Evolutionary conservation across 2,797 vertebrate genomes (phyloP), one percentile per base, ranked within the genome.

Genomic region (Melanogrammus aeglefinus): DNA sequence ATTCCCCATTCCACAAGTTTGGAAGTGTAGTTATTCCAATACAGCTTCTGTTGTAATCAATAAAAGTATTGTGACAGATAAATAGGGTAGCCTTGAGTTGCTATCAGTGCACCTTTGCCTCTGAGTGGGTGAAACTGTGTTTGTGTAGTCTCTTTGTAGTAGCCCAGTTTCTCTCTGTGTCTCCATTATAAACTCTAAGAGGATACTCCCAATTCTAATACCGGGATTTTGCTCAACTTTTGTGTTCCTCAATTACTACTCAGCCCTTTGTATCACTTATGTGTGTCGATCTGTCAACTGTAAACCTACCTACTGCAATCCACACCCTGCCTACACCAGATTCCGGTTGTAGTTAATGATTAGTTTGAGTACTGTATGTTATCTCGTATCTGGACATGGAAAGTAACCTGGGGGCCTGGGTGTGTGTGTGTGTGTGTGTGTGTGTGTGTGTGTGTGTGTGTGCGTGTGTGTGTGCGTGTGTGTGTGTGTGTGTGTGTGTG

Each of bases 391-490:
- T 63, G 57, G 57, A 63, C 57, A 8, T 63, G 57, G 57, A 24
- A n/a, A 63, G 7, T 24, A 24, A 63, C 57, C 57, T 66, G 41
- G 10, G 2, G 12, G 63, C 24, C 9, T 66, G 63, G 0, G 21
- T 66, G 63, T 24, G 18, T 66, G n/a, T 24, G n/a, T 66, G 63
- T 24, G 63, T 66, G 63, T 24, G 63, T 8, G n/a, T 66, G 63
- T 70, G 66, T 70, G 66, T 70, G 27, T 70, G 66, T 29, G 66
- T 29, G 66, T 70, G 66, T 29, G 66, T 12, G 63, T 66, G 63
- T 78, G 35, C 74, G 79, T 78, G 75, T 76, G 41, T n/a, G 36
- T n/a, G 10, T 35, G 38, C 66, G 75, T 7, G 51, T n/a, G 51
- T 35, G 73, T 29, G 36, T 44, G 38, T 74, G 36, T n/a, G 72